Percentiles rank a stretch among this genome's conserved stretches.
These are phyloP conservation scores for Abscondita cerata DNA, from an alignment of 2,888 invertebrate species.

Conservation along the genomic window DNA sequence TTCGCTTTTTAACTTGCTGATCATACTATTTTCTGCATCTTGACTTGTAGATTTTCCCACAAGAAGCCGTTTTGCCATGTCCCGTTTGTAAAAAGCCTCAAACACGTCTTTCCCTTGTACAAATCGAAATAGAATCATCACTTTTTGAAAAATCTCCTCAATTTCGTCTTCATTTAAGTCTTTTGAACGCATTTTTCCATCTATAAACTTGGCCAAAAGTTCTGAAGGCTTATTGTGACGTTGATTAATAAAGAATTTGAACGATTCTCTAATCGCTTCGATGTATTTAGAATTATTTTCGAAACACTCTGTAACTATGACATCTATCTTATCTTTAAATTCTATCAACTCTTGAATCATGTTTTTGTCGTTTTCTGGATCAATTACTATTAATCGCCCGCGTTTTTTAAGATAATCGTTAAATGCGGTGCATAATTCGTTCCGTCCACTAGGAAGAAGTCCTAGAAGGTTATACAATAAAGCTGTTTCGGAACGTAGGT, in stretches of 20 bases:
- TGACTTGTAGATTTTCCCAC: slow-evolving; percentile 97
- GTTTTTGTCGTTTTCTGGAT: slow-evolving; percentile 88
- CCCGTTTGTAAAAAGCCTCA: slow-evolving; percentile 99
- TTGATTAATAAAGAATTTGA: slow-evolving; percentile 96
- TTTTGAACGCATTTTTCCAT: slow-evolving; percentile 91
- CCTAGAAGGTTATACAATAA: slow-evolving; percentile 85
- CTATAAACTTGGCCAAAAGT: slow-evolving; percentile 97
- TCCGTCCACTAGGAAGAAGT: slow-evolving; percentile 86
- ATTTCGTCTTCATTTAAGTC: slow-evolving; percentile 96
- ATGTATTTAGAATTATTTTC: slow-evolving; percentile 88
- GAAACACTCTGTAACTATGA: slow-evolving; percentile 87
- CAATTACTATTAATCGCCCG: slow-evolving; percentile 91
- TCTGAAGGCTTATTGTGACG: slow-evolving; percentile 97
- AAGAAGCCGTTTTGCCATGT: slow-evolving; percentile 92
- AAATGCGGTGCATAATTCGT: slow-evolving; percentile 84
- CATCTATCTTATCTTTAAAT: slow-evolving; percentile 95
- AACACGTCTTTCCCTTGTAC: slow-evolving; percentile 99
- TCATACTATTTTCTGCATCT: slow-evolving; percentile 98
- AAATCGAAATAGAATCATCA: slow-evolving; percentile 97
- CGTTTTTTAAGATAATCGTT: slow-evolving; percentile 92
- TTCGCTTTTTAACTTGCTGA: slow-evolving; percentile 96
- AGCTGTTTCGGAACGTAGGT: slow-evolving; percentile 82
- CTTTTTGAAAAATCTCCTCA: slow-evolving; percentile 91
- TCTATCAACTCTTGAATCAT: slow-evolving; percentile 95
- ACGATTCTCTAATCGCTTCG: slow-evolving; percentile 91